phyloP scores from a whole-genome alignment of 1,140 invertebrate species.

The Cydia splendana region DNA sequence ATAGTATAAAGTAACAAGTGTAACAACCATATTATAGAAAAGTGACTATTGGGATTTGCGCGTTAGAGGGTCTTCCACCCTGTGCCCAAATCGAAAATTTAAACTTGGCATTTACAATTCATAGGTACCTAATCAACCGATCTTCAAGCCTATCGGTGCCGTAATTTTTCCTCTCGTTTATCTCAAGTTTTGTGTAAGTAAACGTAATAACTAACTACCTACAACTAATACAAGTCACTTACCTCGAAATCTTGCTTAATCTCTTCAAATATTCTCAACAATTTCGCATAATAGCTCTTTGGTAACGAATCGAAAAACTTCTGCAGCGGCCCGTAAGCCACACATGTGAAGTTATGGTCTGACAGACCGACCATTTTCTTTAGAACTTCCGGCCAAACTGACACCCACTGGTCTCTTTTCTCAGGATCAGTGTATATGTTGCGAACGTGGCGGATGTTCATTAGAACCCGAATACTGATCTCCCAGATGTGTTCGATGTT shows the following conservation, averaged over 20 bases:
- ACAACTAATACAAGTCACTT: conserved; percentile 40
- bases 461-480: conserved; percentile 79
- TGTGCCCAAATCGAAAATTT: too few relatives aligned
- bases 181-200: too few relatives aligned
- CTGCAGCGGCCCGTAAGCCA: conserved; percentile 80
- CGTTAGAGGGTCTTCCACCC: too few relatives aligned
- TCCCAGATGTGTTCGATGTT: conserved; percentile 83
- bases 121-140: too few relatives aligned
- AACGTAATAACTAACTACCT: too few relatives aligned
- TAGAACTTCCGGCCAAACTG: conserved; percentile 79
- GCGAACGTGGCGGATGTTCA: conserved; percentile 81
- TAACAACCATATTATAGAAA: too few relatives aligned
- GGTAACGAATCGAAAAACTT: conserved; percentile 78
- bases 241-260: conserved; percentile 82
- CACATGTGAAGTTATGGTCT: conserved; percentile 79
- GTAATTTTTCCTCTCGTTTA: too few relatives aligned
- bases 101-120: too few relatives aligned
- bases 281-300: conserved; percentile 74
- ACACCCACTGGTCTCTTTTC: conserved; percentile 80
- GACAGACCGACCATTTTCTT: conserved; percentile 81
- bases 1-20: too few relatives aligned
- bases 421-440: conserved; percentile 82
- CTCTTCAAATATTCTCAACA: conserved; percentile 76
- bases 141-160: too few relatives aligned
- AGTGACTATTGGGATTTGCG: too few relatives aligned